Percentiles rank a stretch among this genome's conserved stretches.
phyloP scores from a whole-genome alignment of 2,888 invertebrate species.

The Lepidocyrtinus sp. region DNA sequence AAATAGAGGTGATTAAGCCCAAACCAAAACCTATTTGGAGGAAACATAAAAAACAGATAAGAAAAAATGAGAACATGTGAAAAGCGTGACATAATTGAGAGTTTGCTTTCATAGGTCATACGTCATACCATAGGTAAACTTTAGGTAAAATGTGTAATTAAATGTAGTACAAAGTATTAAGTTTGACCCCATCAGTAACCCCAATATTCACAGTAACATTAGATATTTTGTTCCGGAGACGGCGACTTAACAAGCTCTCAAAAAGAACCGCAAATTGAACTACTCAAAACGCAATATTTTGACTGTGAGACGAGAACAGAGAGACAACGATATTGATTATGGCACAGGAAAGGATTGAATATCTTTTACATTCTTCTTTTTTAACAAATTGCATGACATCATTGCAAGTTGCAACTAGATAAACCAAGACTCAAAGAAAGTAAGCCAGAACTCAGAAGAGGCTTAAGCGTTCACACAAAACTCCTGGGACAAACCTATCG shows the following conservation, averaged over 20 bases:
- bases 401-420: too few species aligned
- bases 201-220: constrained; percentile 5
- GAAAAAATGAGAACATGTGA: background rate
- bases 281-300: too few species aligned
- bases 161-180: background rate
- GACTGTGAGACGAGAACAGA: too few species aligned
- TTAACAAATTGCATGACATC: background rate
- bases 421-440: too few species aligned
- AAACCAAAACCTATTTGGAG: background rate
- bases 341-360: background rate
- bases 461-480: background rate
- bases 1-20: background rate
- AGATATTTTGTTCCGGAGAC: background rate
- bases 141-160: background rate
- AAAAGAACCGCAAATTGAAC: background rate
- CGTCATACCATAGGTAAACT: too few species aligned
- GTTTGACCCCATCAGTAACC: background rate
- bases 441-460: background rate
- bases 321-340: too few species aligned
- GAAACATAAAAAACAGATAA: background rate
- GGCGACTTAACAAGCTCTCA: background rate
- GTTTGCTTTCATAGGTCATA: background rate
- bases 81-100: background rate
- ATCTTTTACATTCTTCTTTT: background rate
- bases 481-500: background rate